These are phyloP conservation scores for Octomys mimax DNA, from an alignment of 2,797 vertebrate species.

Conservation along the genomic window DNA sequence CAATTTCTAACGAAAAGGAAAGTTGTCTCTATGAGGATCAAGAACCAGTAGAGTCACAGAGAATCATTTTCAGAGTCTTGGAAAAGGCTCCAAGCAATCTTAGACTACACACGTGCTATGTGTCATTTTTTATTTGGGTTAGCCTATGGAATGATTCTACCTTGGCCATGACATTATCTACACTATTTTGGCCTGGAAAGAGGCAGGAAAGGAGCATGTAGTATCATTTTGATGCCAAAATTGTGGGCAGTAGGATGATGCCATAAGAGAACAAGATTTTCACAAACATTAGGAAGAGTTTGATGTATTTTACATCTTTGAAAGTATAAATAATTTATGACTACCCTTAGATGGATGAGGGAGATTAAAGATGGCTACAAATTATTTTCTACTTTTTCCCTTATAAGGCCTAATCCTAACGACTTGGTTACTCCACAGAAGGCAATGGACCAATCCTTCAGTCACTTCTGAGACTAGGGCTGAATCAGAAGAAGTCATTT, in stretches of 20 bases:
- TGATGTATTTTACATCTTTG: not conserved
- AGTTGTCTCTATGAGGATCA: not conserved
- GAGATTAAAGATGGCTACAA: not conserved
- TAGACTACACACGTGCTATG: not conserved
- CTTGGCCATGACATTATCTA: not conserved
- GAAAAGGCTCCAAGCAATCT: not conserved
- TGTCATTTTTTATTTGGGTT: not conserved
- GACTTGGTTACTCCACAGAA: not conserved
- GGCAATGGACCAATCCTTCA: not conserved
- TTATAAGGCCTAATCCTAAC: not conserved
- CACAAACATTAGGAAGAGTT: not conserved
- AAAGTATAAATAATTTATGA: constrained; percentile 26
- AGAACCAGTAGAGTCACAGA: not conserved
- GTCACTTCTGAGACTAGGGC: not conserved
- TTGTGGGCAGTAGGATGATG: not conserved
- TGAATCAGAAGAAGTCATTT: not conserved
- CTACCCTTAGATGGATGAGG: not conserved
- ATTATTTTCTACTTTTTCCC: not conserved
- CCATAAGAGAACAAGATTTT: not conserved
- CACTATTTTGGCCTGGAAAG: no score
- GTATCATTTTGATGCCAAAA: not conserved
- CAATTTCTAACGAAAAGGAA: not conserved
- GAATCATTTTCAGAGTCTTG: not conserved
- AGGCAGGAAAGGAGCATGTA: not conserved
- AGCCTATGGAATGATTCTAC: not conserved